Evolutionary conservation across 1,140 invertebrate genomes (phyloP).

Genomic region (Bilobella aurantiaca): DNA sequence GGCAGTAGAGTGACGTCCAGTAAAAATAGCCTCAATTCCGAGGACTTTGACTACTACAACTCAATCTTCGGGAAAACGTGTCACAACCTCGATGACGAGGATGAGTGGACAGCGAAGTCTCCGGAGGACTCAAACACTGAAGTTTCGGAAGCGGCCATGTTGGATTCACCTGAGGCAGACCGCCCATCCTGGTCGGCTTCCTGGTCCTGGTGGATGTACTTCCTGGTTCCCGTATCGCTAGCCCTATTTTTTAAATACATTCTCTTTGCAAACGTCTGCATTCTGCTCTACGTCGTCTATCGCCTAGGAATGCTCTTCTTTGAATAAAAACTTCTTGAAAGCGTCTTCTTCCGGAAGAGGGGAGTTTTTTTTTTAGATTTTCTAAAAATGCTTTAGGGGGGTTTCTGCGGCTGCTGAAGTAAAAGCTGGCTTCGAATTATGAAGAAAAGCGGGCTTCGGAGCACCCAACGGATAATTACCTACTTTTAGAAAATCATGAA

Average conservation of each 20-base stretch:
- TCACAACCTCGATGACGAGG: not conserved
- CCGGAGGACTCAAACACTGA: too few species aligned
- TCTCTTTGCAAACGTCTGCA: not conserved
- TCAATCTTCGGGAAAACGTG: not conserved
- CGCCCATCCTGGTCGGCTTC: too few species aligned
- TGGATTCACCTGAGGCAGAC: too few species aligned
- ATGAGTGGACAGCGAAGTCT: not conserved
- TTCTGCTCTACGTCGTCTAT: not conserved
- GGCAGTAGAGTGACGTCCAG: not conserved
- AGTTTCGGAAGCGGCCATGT: too few species aligned
- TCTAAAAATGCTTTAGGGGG: too few species aligned
- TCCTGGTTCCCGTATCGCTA: not conserved
- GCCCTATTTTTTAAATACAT: not conserved
- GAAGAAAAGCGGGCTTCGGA: too few species aligned
- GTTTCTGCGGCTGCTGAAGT: not conserved
- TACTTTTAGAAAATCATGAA: too few species aligned
- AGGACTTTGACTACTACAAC: conserved; percentile 2
- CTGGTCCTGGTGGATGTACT: not conserved
- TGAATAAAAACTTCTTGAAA: not conserved
- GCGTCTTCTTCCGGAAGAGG: not conserved
- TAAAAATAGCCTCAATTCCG: conserved; percentile 1
- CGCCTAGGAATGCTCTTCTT: not conserved
- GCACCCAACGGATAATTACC: too few species aligned
- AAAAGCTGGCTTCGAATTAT: too few species aligned
- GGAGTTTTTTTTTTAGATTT: not conserved